Evolutionary conservation across 2,113 vertebrate genomes (phyloP), one percentile per base, ranked within the genome.

Genomic region (Cepphus grylle): DNA sequence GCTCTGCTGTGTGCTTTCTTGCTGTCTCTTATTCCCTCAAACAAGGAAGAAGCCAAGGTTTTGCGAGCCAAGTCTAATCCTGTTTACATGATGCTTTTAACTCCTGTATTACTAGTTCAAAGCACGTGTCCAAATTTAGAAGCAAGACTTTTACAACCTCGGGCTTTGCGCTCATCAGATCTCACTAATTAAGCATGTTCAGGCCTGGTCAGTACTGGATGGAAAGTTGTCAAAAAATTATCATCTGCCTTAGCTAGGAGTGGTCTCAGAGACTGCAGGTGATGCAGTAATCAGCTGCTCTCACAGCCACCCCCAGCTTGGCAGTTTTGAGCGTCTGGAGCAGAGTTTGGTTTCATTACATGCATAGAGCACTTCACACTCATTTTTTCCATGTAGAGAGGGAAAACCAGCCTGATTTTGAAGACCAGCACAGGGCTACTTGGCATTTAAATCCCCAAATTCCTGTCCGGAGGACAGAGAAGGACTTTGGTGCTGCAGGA

Each of bases 81-180:
- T 67, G 30, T 95, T 96, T 94, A 93, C 77, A 82, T 43, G 58
- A 86, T 66, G 70, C 81, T 95, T 97, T 96, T 94, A 97, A 93
- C 81, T 96, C 22, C 53, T 23, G 15, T 91, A 59, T 91, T 91
- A 85, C 78, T 91, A 91, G 80, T 95, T 96, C 96, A 97, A 96
- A 96, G 94, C 88, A 45, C 2, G 27, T 32, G 81, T 95, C 83
- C 94, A 97, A 82, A 95, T 95, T 93, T 95, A 94, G 94, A 94
- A 96, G 70, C 81, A 90, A 87, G 78, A 56, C 50, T 91, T 89
- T 89, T 61, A 91, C 86, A 87, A 80, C 94, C 94, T 81, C 86
- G 62, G 94, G 94, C 86, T 94, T 95, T 72, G 58, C 45, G 14
- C 66, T 93, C 83, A 88, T 96, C 83, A 82, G 86, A 95, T 94